phyloP scores from a whole-genome alignment of 2,888 invertebrate genomes.

The Lepidonotus clava region DNA sequence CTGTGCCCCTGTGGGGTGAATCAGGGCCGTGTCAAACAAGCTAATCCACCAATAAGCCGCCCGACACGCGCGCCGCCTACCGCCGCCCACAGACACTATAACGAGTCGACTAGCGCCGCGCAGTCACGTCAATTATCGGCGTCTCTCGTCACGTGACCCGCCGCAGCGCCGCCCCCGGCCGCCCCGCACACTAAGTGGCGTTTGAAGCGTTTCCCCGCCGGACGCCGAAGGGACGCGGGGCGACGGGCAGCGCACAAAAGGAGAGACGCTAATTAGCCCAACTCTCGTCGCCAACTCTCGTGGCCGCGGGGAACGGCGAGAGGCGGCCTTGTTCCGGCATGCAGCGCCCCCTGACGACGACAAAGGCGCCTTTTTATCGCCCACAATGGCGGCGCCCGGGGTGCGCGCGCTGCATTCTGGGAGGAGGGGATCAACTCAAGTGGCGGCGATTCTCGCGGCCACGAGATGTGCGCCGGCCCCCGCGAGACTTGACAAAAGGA shows the following conservation, averaged over 20 bases:
- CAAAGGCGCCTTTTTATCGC: too few relatives aligned
- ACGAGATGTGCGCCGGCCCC: slow-evolving; percentile 8
- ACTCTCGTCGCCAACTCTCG: slow-evolving; percentile 9
- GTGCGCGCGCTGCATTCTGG: not conserved
- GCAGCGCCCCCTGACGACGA: too few relatives aligned
- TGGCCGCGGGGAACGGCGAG: not conserved
- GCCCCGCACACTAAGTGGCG: not conserved
- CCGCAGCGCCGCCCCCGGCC: slow-evolving; percentile 6
- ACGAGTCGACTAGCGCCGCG: not conserved
- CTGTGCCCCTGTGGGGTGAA: not conserved
- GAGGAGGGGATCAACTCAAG: slow-evolving; percentile 14
- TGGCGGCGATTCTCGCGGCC: slow-evolving; percentile 27
- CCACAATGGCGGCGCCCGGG: not conserved
- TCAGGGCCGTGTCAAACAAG: slow-evolving; percentile 18
- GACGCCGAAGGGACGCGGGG: not conserved
- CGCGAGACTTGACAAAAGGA: slow-evolving; percentile 31
- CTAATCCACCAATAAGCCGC: slow-evolving; percentile 11
- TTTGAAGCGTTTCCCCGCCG: not conserved
- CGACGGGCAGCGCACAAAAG: too few relatives aligned
- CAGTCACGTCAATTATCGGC: not conserved
- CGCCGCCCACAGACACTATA: not conserved
- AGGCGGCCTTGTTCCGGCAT: slow-evolving; percentile 8
- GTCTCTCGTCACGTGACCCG: slow-evolving; percentile 2
- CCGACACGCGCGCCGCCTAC: not conserved
- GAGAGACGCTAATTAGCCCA: not conserved